Percentiles rank a stretch among this genome's conserved stretches.
Conservation (phyloP, 2,888 invertebrate species). For the Lapara coniferarum region DNA sequence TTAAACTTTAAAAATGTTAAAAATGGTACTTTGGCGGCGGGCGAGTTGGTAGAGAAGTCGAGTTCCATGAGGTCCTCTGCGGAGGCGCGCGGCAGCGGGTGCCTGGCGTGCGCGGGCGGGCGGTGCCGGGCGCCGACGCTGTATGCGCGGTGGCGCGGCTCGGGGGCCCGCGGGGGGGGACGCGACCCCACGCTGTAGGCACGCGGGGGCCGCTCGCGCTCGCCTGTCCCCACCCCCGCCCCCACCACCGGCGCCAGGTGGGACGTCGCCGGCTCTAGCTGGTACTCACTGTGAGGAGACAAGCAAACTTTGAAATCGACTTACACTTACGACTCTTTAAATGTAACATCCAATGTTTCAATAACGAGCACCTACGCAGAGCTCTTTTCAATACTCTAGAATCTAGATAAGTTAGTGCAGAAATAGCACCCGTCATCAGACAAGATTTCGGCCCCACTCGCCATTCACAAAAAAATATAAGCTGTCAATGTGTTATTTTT, state of each 20-base stretch:
- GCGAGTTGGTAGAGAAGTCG: slow-evolving; percentile 68
- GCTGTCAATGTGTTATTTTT: background rate
- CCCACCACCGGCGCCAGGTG: slow-evolving; percentile 80
- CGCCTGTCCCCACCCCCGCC: slow-evolving; percentile 60
- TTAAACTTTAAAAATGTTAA: background rate
- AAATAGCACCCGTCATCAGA: background rate
- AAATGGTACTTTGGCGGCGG: slow-evolving; percentile 51
- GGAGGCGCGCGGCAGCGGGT: slow-evolving; percentile 74
- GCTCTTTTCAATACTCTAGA: too few species aligned
- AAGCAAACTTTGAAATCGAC: too few species aligned
- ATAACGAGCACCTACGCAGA: too few species aligned
- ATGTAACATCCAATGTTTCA: too few species aligned
- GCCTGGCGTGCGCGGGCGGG: slow-evolving; percentile 35
- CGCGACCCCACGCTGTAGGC: slow-evolving; percentile 80
- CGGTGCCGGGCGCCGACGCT: slow-evolving; percentile 85
- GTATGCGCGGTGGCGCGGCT: slow-evolving; percentile 88
- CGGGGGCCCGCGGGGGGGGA: slow-evolving; percentile 45
- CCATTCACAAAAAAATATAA: background rate
- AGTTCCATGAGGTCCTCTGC: slow-evolving; percentile 93
- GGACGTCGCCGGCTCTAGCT: slow-evolving; percentile 91
- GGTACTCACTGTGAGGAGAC: slow-evolving; percentile 84
- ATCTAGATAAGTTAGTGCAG: too few species aligned
- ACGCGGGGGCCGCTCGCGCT: slow-evolving; percentile 84
- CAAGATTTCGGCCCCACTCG: background rate
- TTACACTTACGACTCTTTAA: too few species aligned